Evolutionary conservation across 2,888 invertebrate species (phyloP).

Genomic region (Sylvicola cinctus): DNA sequence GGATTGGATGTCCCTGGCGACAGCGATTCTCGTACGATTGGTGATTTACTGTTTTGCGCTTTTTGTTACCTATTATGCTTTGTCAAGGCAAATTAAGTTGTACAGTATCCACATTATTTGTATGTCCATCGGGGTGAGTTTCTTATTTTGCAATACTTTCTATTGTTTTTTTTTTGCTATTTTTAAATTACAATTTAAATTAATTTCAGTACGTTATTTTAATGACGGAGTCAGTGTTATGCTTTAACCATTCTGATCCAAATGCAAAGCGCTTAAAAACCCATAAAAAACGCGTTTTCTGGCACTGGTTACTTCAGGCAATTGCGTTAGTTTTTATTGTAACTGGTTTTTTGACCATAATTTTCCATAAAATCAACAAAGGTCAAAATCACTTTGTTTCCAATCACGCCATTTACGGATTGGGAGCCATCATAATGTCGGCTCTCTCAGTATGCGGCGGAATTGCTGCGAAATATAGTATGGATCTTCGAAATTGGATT

Average conservation of each 20-base stretch:
- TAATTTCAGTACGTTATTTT: conserved; percentile 2
- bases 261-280: background rate
- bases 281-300: background rate
- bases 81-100: too few relatives aligned
- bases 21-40: too few relatives aligned
- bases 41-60: too few relatives aligned
- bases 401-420: conserved; percentile 3
- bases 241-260: background rate
- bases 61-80: too few relatives aligned
- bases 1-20: too few relatives aligned
- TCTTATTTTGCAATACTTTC: too few relatives aligned
- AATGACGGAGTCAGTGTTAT: conserved; percentile 4
- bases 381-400: conserved; percentile 2
- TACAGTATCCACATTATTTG: too few relatives aligned
- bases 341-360: conserved; percentile 2
- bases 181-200: too few relatives aligned
- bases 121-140: too few relatives aligned
- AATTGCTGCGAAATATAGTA: conserved; percentile 4
- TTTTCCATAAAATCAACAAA: conserved; percentile 2
- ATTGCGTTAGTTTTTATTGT: background rate
- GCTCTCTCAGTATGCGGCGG: background rate
- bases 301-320: conserved; percentile 2
- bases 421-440: background rate
- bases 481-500: conserved; percentile 1
- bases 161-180: too few relatives aligned